Percentiles rank a stretch among this genome's conserved stretches.
Conservation (phyloP, 2,113 vertebrate genomes). For the Orcinus orca region DNA sequence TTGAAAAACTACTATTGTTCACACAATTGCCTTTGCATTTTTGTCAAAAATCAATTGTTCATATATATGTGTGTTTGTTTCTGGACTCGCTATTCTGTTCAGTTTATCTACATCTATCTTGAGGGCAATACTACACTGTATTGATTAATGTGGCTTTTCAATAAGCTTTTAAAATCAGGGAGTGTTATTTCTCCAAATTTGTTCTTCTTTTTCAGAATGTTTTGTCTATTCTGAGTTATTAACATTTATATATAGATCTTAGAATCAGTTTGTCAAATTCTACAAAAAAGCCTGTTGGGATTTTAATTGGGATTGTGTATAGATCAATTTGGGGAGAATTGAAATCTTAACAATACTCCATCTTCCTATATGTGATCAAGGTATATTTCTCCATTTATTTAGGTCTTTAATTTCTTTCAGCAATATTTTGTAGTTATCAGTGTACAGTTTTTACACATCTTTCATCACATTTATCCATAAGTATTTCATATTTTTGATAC, state of each 20-base stretch:
- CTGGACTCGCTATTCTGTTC: background rate
- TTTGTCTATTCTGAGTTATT: background rate
- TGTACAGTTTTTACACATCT: background rate
- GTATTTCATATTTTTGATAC: background rate
- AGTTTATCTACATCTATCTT: background rate
- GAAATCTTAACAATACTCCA: background rate
- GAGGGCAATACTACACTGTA: fast-evolving
- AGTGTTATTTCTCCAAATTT: background rate
- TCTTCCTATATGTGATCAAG: background rate
- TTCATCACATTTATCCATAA: background rate
- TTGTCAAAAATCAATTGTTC: background rate
- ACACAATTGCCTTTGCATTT: background rate
- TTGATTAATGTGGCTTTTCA: background rate
- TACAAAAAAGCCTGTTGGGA: background rate
- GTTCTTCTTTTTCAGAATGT: background rate
- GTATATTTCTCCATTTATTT: background rate
- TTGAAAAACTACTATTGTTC: background rate
- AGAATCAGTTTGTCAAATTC: conserved; percentile 3
- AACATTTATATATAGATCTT: background rate
- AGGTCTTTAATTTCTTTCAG: background rate
- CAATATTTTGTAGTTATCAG: background rate
- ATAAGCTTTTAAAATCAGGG: background rate
- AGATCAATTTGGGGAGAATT: background rate
- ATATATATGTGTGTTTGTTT: background rate
- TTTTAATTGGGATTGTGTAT: background rate